phyloP scores from a whole-genome alignment of 1,140 invertebrate genomes.

The Epicauta chinensis region DNA sequence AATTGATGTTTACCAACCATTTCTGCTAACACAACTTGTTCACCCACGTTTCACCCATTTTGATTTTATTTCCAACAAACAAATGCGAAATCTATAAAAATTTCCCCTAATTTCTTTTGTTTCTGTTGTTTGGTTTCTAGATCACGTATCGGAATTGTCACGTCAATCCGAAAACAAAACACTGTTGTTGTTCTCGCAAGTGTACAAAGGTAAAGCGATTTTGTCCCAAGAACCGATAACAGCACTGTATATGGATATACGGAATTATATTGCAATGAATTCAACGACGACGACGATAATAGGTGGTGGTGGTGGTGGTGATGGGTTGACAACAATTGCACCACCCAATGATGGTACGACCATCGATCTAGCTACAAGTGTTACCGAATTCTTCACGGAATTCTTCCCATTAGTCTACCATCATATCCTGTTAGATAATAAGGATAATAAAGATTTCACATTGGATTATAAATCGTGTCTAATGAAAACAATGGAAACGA shows the following conservation, averaged over 20 bases:
- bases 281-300: conserved; percentile 23
- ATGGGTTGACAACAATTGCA: not conserved
- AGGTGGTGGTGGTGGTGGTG: too few species aligned
- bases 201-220: conserved; percentile 64
- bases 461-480: conserved; percentile 71
- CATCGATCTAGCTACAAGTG: conserved; percentile 52
- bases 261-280: conserved; percentile 51
- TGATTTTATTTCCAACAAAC: too few species aligned
- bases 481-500: conserved; percentile 60
- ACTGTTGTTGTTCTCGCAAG: conserved; percentile 62
- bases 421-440: conserved; percentile 44
- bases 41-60: too few species aligned
- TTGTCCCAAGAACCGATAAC: conserved; percentile 56
- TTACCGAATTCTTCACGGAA: conserved; percentile 71
- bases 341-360: conserved; percentile 24
- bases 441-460: conserved; percentile 54
- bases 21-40: too few species aligned
- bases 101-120: too few species aligned
- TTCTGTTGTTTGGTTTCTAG: conserved; percentile 53
- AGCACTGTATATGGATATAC: conserved; percentile 63
- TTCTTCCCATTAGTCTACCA: conserved; percentile 81
- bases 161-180: conserved; percentile 76
- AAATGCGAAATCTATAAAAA: too few species aligned
- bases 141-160: conserved; percentile 63
- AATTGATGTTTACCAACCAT: too few species aligned